phyloP scores from a whole-genome alignment of 1,140 invertebrate genomes.

The Saccostrea echinata region DNA sequence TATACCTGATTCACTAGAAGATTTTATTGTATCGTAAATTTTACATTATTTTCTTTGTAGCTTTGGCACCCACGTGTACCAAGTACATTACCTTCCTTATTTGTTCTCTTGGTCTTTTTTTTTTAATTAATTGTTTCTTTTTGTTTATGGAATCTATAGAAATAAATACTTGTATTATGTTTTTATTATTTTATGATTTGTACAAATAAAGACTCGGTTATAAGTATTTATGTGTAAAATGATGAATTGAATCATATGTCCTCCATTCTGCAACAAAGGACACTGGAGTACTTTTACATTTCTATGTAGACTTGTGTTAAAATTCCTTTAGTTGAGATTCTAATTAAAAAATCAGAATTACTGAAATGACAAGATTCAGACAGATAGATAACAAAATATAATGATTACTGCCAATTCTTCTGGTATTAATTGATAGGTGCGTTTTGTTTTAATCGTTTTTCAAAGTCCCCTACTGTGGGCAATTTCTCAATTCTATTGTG shows the following conservation, averaged over 20 bases:
- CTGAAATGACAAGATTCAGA: slow-evolving; percentile 15
- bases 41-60: background rate
- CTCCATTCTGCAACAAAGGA: background rate
- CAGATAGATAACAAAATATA: background rate
- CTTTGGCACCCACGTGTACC: background rate
- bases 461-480: background rate
- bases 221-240: background rate
- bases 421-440: slow-evolving; percentile 28
- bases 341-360: background rate
- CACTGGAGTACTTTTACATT: background rate
- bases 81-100: background rate
- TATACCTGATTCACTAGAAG: background rate
- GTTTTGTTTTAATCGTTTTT: slow-evolving; percentile 16
- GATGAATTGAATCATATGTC: background rate
- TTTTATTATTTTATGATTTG: background rate
- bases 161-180: background rate
- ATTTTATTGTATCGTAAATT: background rate
- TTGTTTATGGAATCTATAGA: too few species aligned
- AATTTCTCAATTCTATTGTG: slow-evolving; percentile 1
- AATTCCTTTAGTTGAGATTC: background rate
- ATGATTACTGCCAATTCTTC: slow-evolving; percentile 5
- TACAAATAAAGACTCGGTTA: background rate
- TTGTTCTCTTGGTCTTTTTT: background rate
- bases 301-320: background rate
- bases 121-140: background rate